A percentile compares a stretch with the other conserved stretches of the same genome.
Conservation (phyloP, 2,797 vertebrate species). For the Tenualosa thibaudeaui region DNA sequence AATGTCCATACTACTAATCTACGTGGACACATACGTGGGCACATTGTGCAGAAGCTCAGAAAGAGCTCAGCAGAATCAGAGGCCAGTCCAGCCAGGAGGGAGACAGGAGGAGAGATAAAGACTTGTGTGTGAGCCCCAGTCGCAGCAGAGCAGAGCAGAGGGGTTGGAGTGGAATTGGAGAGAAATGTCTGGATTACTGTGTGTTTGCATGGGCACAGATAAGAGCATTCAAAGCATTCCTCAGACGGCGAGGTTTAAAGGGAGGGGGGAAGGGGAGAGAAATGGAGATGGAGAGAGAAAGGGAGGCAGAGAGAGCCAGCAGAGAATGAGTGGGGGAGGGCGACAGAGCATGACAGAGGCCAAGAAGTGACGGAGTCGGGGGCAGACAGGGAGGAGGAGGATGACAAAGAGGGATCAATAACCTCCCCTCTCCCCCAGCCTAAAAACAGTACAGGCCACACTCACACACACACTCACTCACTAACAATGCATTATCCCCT, state of each 20-base stretch:
- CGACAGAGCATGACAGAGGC: conserved; percentile 24
- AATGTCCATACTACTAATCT: neutral
- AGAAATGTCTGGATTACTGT: conserved; percentile 62
- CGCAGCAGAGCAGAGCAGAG: conserved; percentile 13
- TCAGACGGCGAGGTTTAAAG: conserved; percentile 39
- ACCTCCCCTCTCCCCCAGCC: neutral
- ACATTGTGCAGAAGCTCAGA: neutral
- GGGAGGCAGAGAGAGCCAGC: neutral
- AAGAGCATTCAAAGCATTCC: conserved; percentile 72
- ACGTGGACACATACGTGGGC: too few species aligned
- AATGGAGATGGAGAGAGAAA: conserved; percentile 13
- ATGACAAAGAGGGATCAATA: conserved; percentile 17
- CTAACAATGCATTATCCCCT: neutral
- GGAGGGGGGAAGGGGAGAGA: neutral
- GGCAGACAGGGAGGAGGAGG: neutral
- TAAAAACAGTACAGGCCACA: neutral
- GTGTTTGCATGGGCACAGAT: conserved; percentile 68
- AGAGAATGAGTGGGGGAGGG: neutral
- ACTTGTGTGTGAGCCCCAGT: conserved; percentile 29
- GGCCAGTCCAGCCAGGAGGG: too few species aligned
- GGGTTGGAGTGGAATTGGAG: conserved; percentile 50
- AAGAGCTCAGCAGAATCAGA: too few species aligned
- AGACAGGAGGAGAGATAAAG: neutral
- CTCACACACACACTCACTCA: neutral
- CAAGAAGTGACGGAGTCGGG: neutral